A percentile compares a stretch with the other conserved stretches of the same genome.
Evolutionary conservation across 2,113 vertebrate genomes (phyloP).

Genomic region (Chaetura pelagica): DNA sequence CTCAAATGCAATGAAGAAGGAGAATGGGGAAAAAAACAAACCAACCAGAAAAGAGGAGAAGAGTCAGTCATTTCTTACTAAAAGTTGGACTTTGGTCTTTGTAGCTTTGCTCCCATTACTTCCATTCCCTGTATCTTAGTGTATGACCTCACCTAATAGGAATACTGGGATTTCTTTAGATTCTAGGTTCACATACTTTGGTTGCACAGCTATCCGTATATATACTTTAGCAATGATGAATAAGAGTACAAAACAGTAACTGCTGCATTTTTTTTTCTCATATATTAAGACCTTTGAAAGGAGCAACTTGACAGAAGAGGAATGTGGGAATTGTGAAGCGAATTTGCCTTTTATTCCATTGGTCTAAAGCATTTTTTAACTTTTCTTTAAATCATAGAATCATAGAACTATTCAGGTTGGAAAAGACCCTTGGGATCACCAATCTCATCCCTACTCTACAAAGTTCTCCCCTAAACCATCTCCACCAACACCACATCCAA

Average conservation of each 20-base stretch:
- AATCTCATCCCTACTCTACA: too few species aligned
- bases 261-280: not conserved
- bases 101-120: not conserved
- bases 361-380: not conserved
- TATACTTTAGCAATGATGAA: not conserved
- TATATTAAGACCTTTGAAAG: not conserved
- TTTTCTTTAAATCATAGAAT: not conserved
- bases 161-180: not conserved
- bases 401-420: too few species aligned
- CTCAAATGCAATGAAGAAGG: not conserved
- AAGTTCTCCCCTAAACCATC: too few species aligned
- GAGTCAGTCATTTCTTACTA: not conserved
- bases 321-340: not conserved
- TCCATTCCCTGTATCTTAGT: not conserved
- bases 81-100: not conserved
- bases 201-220: not conserved
- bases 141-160: not conserved
- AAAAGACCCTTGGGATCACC: too few species aligned
- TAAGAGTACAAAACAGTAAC: not conserved
- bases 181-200: not conserved
- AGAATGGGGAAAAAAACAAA: not conserved
- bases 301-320: not conserved
- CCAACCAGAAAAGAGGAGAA: not conserved
- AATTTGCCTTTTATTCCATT: not conserved
- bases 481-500: too few species aligned